Evolutionary conservation across 2,888 invertebrate species (phyloP), one percentile per base, ranked within the genome.

Genomic region (Helobdella robusta): DNA sequence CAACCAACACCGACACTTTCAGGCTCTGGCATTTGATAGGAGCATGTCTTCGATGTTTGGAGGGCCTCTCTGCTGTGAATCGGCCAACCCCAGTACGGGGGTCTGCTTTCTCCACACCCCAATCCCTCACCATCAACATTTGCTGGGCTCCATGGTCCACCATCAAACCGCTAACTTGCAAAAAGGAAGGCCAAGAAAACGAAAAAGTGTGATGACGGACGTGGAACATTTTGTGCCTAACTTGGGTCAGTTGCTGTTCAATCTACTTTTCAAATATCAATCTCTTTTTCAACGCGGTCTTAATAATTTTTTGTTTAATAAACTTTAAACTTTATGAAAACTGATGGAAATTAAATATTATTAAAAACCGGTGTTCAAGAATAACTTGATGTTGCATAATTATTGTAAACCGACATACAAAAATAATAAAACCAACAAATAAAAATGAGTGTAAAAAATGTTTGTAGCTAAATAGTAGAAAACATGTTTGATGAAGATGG

Each of bases 151-250:
- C 34, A 34, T 52, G 30, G 23, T 59, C 35, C 28, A 30, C 59
- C 62, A 50, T 20, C 52, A 56, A 18, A 18, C 35, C n/a, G 63
- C 32, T 23, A 44, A 52, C 44, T 54, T 59, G 0, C 69, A 69
- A 40, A 69, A 68, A 32, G 69, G 69, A 36, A 40, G 69, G 50
- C 69, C 69, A 8, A n/a, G 69, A n/a, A 69, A 69, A 34, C 18
- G 69, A 32, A 69, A 69, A 25, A 48, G 28, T 34, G 52, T 32
- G 1, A 50, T 64, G 59, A 5, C 66, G 15, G 66, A 65, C 32
- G 64, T 36, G 20, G 67, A 67, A 40, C 58, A 48, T 30, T 67
- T 67, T 28, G 59, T 65, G 34, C 64, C 67, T 8, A 23, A 23
- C 28, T 50, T 66, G n/a, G 66, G 66, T 66, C 8, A 54, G 56